These are phyloP conservation scores for Centropus unirufus DNA, from an alignment of 2,113 vertebrate species.

Conservation along the genomic window DNA sequence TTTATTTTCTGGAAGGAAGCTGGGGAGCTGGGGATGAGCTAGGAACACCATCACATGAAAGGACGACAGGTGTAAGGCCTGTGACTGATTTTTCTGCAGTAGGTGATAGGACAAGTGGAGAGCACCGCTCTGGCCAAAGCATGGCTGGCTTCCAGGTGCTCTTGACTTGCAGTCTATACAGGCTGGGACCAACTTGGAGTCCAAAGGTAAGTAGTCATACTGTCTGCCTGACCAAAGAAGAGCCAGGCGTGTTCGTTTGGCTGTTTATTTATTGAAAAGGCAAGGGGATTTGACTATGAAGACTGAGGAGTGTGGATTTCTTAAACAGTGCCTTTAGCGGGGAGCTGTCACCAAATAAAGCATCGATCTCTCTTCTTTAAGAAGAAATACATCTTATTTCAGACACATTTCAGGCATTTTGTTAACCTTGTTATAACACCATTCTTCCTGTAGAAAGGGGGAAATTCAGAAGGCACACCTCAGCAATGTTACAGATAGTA, in stretches of 20 bases:
- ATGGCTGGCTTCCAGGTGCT: background rate
- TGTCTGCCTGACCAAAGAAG: background rate
- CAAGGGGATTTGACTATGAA: background rate
- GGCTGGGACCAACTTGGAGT: background rate
- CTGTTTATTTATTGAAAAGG: background rate
- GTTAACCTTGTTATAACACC: background rate
- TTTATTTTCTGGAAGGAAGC: background rate
- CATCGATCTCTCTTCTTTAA: background rate
- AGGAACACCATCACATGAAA: background rate
- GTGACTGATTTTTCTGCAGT: background rate
- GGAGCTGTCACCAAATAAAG: background rate
- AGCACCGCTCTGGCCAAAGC: background rate
- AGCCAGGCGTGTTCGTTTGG: fast-evolving
- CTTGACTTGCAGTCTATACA: background rate
- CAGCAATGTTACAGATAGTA: background rate
- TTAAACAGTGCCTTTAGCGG: background rate
- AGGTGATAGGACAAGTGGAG: background rate
- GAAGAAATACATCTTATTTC: background rate
- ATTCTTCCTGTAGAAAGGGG: background rate
- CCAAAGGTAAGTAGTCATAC: background rate
- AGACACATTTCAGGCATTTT: background rate
- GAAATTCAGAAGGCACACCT: background rate
- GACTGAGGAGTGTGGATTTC: background rate
- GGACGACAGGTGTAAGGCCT: background rate
- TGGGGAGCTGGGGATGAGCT: background rate